Percentiles rank a stretch among this genome's conserved stretches.
phyloP scores from a whole-genome alignment of 2,888 invertebrate genomes.

The Philhelius pedissequus region DNA sequence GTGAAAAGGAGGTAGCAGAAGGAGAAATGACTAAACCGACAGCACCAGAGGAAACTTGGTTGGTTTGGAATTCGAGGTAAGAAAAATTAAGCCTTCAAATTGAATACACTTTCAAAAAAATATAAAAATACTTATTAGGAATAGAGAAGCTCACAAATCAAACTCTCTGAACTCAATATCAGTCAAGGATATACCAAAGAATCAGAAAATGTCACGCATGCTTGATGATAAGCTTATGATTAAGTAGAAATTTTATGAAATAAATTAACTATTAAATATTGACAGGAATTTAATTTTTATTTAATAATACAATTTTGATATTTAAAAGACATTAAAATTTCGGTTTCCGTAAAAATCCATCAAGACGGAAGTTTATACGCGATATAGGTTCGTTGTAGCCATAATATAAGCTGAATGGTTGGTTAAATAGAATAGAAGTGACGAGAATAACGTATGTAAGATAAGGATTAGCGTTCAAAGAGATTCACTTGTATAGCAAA shows the following conservation, averaged over 20 bases:
- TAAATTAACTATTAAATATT: too few relatives aligned
- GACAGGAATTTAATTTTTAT: too few relatives aligned
- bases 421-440: too few relatives aligned
- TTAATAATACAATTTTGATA: too few relatives aligned
- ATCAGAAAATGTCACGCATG: neutral
- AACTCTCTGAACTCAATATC: neutral
- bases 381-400: too few relatives aligned
- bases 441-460: too few relatives aligned
- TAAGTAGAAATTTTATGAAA: neutral
- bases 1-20: neutral
- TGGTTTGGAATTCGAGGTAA: constrained; percentile 3
- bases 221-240: neutral
- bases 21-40: neutral
- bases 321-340: too few relatives aligned
- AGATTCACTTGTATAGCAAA: too few relatives aligned
- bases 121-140: neutral
- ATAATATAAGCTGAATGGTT: too few relatives aligned
- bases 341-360: too few relatives aligned
- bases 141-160: neutral
- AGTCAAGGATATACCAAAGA: neutral
- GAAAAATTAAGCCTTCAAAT: neutral
- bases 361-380: too few relatives aligned
- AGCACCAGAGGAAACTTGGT: constrained; percentile 1
- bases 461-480: too few relatives aligned
- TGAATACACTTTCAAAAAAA: neutral